Evolutionary conservation across 2,888 invertebrate genomes (phyloP).

Genomic region (Dusona sp.): DNA sequence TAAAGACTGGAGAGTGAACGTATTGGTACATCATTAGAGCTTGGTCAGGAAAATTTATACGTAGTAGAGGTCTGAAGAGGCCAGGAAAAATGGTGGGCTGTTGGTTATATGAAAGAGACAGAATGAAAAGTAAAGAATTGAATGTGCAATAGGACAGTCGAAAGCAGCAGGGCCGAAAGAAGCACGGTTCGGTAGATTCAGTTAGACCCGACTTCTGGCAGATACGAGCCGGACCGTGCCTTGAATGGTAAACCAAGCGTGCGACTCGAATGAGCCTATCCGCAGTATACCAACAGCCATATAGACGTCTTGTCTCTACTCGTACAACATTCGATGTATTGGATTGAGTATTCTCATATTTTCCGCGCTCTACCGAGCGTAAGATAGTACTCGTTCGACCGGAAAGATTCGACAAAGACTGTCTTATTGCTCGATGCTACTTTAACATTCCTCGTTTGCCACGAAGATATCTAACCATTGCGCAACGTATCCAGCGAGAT

Average conservation of each 20-base stretch:
- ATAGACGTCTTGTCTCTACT: constrained; percentile 31
- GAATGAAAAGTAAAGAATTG: constrained; percentile 49
- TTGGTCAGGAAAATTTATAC: constrained; percentile 27
- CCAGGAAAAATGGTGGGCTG: constrained; percentile 16
- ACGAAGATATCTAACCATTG: constrained; percentile 40
- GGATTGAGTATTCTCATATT: constrained; percentile 82
- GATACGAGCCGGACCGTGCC: constrained; percentile 71
- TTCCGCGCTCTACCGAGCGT: constrained; percentile 79
- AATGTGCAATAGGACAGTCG: constrained; percentile 44
- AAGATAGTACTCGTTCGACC: constrained; percentile 79
- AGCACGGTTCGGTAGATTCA: constrained; percentile 62
- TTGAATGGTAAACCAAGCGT: constrained; percentile 72
- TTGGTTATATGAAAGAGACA: constrained; percentile 40
- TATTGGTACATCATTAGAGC: constrained; percentile 36
- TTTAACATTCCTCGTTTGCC: constrained; percentile 74
- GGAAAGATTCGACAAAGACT: constrained; percentile 82
- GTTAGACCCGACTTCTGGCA: constrained; percentile 67
- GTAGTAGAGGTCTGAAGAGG: neutral
- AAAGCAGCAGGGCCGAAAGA: constrained; percentile 37
- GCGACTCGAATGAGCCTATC: constrained; percentile 59
- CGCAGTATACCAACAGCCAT: constrained; percentile 37
- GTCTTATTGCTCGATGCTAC: constrained; percentile 81
- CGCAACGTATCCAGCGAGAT: constrained; percentile 16
- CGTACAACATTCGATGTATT: constrained; percentile 76
- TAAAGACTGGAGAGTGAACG: neutral